Evolutionary conservation across 2,888 invertebrate species (phyloP).

Genomic region (Tetanocera ferruginea): DNA sequence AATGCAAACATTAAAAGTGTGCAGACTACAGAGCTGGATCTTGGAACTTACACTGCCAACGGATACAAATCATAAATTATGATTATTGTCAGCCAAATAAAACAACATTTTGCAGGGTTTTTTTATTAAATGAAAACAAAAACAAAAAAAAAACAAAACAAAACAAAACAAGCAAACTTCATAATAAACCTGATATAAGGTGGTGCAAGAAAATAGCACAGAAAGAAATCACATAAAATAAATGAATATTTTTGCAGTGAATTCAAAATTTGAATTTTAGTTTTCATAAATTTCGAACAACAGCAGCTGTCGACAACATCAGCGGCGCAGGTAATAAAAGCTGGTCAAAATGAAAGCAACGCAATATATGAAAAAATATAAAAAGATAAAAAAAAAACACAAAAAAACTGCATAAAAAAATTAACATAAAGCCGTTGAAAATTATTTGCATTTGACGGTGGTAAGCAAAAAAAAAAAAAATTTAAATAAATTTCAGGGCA

Average conservation of each 20-base stretch:
- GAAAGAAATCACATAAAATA: neutral
- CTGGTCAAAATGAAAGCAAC: slow-evolving; percentile 9
- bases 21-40: no score
- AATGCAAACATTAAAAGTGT: no score
- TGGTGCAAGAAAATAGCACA: neutral
- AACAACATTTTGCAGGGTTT: neutral
- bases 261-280: neutral
- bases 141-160: neutral
- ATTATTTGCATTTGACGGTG: slow-evolving; percentile 7
- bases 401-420: neutral
- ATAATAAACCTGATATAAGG: neutral
- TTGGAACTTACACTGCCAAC: no score
- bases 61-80: no score
- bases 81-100: neutral
- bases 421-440: slow-evolving; percentile 1
- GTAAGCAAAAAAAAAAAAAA: neutral
- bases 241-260: neutral
- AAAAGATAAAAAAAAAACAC: neutral
- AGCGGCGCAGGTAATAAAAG: slow-evolving; percentile 3
- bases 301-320: neutral
- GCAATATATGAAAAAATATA: neutral
- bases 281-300: slow-evolving; percentile 1
- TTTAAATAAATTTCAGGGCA: neutral
- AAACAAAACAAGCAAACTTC: neutral
- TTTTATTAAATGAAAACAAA: neutral